These are phyloP conservation scores for Leucoptera coffeella DNA, from an alignment of 2,888 invertebrate species.

Conservation along the genomic window DNA sequence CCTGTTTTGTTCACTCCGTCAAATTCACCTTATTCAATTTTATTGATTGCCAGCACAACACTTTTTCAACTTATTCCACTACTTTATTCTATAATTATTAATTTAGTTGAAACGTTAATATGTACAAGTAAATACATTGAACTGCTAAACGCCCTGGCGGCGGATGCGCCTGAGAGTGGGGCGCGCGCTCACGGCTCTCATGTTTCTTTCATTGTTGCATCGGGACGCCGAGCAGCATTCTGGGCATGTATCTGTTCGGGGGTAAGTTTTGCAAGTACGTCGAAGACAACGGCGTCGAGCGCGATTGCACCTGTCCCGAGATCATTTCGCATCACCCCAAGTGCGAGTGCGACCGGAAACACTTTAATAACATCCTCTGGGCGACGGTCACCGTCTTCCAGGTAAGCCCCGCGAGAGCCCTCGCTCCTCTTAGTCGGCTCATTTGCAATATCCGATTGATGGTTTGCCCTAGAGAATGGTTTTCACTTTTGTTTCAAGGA, in stretches of 20 bases:
- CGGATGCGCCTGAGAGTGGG: conserved; percentile 16
- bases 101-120: background rate
- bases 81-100: background rate
- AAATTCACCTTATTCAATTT: conserved; percentile 16
- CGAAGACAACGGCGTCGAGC: conserved; percentile 74
- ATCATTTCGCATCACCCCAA: conserved; percentile 81
- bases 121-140: background rate
- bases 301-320: conserved; percentile 91
- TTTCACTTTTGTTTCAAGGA: background rate
- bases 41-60: background rate
- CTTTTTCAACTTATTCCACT: background rate
- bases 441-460: conserved; percentile 33
- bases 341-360: conserved; percentile 96
- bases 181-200: conserved; percentile 48
- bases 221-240: conserved; percentile 73
- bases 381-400: conserved; percentile 96
- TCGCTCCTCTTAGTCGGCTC: too few relatives aligned
- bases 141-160: background rate
- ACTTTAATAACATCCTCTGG: conserved; percentile 98
- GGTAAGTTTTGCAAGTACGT: conserved; percentile 99
- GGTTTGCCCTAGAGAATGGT: conserved; percentile 28
- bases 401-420: conserved; percentile 71
- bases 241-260: conserved; percentile 99
- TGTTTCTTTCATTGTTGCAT: conserved; percentile 50
- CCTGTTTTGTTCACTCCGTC: conserved; percentile 19